Evolutionary conservation across 2,113 vertebrate species (phyloP).

Genomic region (Brachypteracias leptosomus): DNA sequence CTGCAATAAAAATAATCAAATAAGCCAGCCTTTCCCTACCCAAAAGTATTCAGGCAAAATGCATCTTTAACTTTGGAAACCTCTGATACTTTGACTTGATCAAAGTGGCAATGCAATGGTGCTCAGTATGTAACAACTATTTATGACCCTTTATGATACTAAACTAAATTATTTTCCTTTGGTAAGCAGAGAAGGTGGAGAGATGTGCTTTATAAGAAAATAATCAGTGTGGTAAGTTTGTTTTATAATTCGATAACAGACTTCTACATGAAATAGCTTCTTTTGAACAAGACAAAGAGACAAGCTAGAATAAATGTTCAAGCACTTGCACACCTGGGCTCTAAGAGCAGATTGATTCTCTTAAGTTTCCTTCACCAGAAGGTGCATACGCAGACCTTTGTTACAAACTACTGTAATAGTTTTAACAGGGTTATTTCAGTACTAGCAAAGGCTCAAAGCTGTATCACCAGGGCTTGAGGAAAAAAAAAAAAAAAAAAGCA

Average conservation of each 20-base stretch:
- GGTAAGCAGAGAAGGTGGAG: not conserved
- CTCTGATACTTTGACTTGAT: not conserved
- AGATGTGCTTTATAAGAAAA: not conserved
- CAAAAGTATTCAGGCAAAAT: not conserved
- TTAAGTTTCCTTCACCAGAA: not conserved
- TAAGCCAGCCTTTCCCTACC: not conserved
- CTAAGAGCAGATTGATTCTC: not conserved
- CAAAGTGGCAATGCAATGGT: not conserved
- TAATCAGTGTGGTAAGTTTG: not conserved
- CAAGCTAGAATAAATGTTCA: not conserved
- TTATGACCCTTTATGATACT: not conserved
- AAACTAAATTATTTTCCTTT: not conserved
- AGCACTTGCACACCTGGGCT: not conserved
- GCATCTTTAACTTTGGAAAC: not conserved
- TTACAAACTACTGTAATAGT: not conserved
- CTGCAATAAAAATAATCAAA: not conserved
- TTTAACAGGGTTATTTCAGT: not conserved
- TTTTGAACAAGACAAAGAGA: not conserved
- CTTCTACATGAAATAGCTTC: not conserved
- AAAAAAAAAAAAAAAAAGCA: not conserved
- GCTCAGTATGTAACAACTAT: not conserved
- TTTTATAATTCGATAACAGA: not conserved
- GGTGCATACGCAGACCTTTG: not conserved
- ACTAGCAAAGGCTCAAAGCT: not conserved
- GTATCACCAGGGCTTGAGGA: not conserved